A percentile compares a stretch with the other conserved stretches of the same genome.
phyloP scores from a whole-genome alignment of 37 sponge, comb jelly and placozoan species.

The Ianthella basta region DNA sequence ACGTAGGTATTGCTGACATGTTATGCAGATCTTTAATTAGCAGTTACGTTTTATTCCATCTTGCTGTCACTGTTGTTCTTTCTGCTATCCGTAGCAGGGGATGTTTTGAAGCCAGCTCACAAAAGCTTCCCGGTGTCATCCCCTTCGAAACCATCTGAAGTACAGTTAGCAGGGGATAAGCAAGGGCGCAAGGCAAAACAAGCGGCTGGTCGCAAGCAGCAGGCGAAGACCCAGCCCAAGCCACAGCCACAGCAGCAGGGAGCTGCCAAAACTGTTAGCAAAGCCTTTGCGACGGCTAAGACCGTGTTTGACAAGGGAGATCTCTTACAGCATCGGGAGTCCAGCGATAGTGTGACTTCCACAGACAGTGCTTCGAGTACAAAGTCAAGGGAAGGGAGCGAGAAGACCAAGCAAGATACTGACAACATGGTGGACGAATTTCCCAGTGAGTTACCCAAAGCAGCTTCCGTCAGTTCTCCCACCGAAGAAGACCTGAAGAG shows the following conservation, averaged over 20 bases:
- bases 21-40: too few relatives aligned
- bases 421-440: too few relatives aligned
- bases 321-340: background rate
- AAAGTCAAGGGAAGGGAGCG: background rate
- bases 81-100: too few relatives aligned
- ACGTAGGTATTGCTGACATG: too few relatives aligned
- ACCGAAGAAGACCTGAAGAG: too few relatives aligned
- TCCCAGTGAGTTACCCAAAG: too few relatives aligned
- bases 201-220: slow-evolving; percentile 17
- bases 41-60: too few relatives aligned
- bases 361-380: background rate
- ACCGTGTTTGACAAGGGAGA: background rate
- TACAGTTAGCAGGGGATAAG: background rate
- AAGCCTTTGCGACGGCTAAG: background rate
- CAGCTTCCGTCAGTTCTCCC: too few relatives aligned
- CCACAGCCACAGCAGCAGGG: background rate
- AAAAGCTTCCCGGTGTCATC: too few relatives aligned
- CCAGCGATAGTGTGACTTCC: background rate
- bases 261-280: too few relatives aligned
- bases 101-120: too few relatives aligned
- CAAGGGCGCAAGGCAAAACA: background rate
- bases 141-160: background rate
- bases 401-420: background rate
- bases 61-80: too few relatives aligned
- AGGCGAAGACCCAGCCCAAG: background rate